Conservation (phyloP, 2,797 vertebrate species). For the Myotis myotis region DNA sequence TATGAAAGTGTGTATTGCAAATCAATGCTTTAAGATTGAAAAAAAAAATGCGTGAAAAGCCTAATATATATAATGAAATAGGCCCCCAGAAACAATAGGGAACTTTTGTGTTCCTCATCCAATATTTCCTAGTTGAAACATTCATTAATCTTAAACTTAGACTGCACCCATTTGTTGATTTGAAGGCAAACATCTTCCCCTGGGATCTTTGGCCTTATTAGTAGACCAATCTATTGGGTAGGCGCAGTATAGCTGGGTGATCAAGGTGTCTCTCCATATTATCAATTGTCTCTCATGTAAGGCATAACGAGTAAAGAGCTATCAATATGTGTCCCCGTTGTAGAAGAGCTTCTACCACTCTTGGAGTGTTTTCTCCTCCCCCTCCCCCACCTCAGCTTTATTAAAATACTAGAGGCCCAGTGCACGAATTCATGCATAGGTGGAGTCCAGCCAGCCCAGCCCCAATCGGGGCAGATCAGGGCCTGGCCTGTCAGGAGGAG, state of each 20-base stretch:
- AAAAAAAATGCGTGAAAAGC: not conserved
- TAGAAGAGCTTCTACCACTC: not conserved
- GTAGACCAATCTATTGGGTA: not conserved
- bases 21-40: not conserved
- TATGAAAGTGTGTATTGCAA: not conserved
- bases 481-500: too few species aligned
- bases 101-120: not conserved
- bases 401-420: not conserved
- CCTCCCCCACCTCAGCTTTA: not conserved
- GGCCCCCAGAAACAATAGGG: not conserved
- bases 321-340: not conserved
- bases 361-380: not conserved
- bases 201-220: not conserved
- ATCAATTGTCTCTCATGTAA: not conserved
- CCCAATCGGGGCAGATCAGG: too few species aligned
- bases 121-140: not conserved
- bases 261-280: not conserved
- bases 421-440: too few species aligned
- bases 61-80: not conserved
- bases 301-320: not conserved
- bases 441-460: too few species aligned
- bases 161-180: not conserved
- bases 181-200: not conserved
- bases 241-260: not conserved
- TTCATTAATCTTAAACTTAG: not conserved